phyloP scores from a whole-genome alignment of 2,113 vertebrate species.

The Bucco capensis region DNA sequence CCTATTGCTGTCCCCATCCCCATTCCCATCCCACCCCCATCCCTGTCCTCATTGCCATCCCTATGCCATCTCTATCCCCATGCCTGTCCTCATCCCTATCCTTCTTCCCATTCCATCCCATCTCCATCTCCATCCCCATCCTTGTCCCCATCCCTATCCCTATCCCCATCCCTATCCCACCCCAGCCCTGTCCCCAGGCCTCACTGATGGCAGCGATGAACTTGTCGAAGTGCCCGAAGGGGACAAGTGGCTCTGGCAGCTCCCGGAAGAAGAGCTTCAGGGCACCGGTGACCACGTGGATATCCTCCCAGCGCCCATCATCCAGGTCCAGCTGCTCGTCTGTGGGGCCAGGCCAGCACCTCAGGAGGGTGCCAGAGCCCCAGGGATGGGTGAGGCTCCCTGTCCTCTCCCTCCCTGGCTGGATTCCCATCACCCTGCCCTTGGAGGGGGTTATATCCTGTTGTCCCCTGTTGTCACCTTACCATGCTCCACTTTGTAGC shows the following conservation, averaged over 20 bases:
- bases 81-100: not conserved
- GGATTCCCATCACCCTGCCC: not conserved
- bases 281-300: conserved; percentile 91
- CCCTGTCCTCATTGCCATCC: no score
- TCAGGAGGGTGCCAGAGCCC: not conserved
- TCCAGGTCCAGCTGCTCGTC: conserved; percentile 89
- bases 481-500: conserved; percentile 93
- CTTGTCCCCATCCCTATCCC: not conserved
- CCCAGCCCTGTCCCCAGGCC: not conserved
- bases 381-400: fast-evolving
- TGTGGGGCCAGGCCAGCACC: not conserved
- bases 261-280: conserved; percentile 93
- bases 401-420: fast-evolving
- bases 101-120: not conserved
- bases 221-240: conserved; percentile 83
- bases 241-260: conserved; percentile 87
- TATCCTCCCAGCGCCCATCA: conserved; percentile 89
- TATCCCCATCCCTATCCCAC: no score
- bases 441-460: not conserved
- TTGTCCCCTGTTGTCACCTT: not conserved
- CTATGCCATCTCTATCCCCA: not conserved
- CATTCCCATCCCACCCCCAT: no score
- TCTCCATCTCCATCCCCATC: not conserved
- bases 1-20: no score
- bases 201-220: conserved; percentile 90